Evolutionary conservation across 1,140 invertebrate species (phyloP).

Genomic region (Sesamia nonagrioides): DNA sequence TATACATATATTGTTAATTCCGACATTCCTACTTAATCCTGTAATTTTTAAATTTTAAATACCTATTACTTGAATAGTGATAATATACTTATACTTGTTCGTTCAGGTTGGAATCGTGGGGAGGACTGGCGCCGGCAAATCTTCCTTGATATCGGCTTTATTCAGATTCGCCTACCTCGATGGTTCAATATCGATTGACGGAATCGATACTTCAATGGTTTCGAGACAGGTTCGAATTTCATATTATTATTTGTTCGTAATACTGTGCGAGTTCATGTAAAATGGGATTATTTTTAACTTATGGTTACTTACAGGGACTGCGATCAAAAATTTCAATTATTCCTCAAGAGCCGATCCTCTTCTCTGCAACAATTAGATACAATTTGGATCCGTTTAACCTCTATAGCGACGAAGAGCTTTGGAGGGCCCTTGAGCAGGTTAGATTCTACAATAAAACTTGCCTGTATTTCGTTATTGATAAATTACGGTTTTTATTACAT

Average conservation of each 20-base stretch:
- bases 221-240: slow-evolving; percentile 80
- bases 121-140: slow-evolving; percentile 92
- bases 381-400: slow-evolving; percentile 92
- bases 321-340: slow-evolving; percentile 92
- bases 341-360: slow-evolving; percentile 92
- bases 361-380: slow-evolving; percentile 90
- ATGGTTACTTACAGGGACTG: slow-evolving; percentile 67
- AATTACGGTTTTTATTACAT: slow-evolving; percentile 35
- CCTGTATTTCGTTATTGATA: slow-evolving; percentile 32
- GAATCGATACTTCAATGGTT: slow-evolving; percentile 88
- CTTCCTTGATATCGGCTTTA: slow-evolving; percentile 91
- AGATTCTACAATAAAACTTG: slow-evolving; percentile 45
- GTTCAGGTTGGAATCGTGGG: slow-evolving; percentile 90
- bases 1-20: not conserved
- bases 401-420: slow-evolving; percentile 89
- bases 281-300: slow-evolving; percentile 31
- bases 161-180: slow-evolving; percentile 91
- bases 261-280: slow-evolving; percentile 33
- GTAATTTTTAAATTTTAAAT: not conserved
- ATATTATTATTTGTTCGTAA: too few species aligned
- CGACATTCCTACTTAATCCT: not conserved
- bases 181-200: slow-evolving; percentile 90
- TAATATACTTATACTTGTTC: slow-evolving; percentile 21
- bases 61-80: not conserved
- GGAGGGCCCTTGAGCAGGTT: slow-evolving; percentile 90